These are phyloP conservation scores for Acrobasis suavella DNA, from an alignment of 2,888 invertebrate genomes.

Conservation along the genomic window DNA sequence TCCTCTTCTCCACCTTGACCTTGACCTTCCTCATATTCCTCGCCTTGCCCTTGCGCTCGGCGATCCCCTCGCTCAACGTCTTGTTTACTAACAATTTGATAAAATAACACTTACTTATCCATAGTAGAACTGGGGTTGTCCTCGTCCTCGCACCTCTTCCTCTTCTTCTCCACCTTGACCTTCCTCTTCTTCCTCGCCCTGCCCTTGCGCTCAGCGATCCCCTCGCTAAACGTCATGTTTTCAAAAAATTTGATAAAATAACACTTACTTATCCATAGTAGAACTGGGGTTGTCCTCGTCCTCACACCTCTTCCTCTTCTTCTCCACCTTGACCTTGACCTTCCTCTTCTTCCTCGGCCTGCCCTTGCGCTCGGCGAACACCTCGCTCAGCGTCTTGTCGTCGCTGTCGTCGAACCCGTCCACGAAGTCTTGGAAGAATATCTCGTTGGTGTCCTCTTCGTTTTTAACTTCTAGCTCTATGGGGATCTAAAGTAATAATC, in stretches of 20 bases:
- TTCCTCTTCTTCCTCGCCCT: slow-evolving; percentile 33
- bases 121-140: slow-evolving; percentile 39
- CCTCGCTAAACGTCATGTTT: too few species aligned
- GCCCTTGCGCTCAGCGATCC: too few species aligned
- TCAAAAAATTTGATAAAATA: not conserved
- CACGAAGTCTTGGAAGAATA: slow-evolving; percentile 56
- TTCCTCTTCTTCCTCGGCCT: slow-evolving; percentile 32
- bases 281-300: slow-evolving; percentile 33
- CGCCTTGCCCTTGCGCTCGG: too few species aligned
- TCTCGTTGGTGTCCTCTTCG: slow-evolving; percentile 41
- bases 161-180: slow-evolving; percentile 38
- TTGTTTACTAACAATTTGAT: not conserved
- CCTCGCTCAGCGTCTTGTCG: slow-evolving; percentile 57
- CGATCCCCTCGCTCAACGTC: too few species aligned
- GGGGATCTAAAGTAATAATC: not conserved
- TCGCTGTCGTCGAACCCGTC: slow-evolving; percentile 51
- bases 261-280: slow-evolving; percentile 57
- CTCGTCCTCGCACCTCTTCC: slow-evolving; percentile 37
- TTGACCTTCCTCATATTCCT: slow-evolving; percentile 34
- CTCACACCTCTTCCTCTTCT: slow-evolving; percentile 38
- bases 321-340: slow-evolving; percentile 38
- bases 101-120: slow-evolving; percentile 51
- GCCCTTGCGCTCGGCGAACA: slow-evolving; percentile 33
- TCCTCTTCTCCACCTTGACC: slow-evolving; percentile 37
- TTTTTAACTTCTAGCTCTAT: slow-evolving; percentile 26